Evolutionary conservation across 1,140 invertebrate genomes (phyloP).

Genomic region (Arctopsyche grandis): DNA sequence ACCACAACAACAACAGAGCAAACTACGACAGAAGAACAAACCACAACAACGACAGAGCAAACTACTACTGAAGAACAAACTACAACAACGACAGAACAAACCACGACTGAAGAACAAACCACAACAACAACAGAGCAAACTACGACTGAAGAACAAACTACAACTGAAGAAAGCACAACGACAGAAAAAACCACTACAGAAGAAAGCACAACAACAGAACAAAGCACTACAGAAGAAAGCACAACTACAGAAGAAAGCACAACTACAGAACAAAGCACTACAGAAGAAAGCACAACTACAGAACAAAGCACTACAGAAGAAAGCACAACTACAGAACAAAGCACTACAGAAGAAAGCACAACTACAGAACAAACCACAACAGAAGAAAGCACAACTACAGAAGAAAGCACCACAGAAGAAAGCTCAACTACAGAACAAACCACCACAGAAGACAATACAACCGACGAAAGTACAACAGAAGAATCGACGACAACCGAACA

Average conservation of each 20-base stretch:
- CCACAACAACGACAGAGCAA: constrained; percentile 49
- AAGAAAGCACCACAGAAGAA: constrained; percentile 39
- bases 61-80: constrained; percentile 51
- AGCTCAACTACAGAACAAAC: constrained; percentile 17
- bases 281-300: constrained; percentile 51
- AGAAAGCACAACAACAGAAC: constrained; percentile 52
- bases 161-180: constrained; percentile 52
- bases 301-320: constrained; percentile 57
- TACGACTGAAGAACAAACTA: constrained; percentile 53
- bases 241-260: constrained; percentile 51
- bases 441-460: constrained; percentile 31
- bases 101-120: constrained; percentile 52
- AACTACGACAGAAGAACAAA: constrained; percentile 49
- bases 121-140: constrained; percentile 54
- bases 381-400: constrained; percentile 51
- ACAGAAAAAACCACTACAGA: constrained; percentile 51
- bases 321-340: constrained; percentile 56
- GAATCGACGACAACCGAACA: constrained; percentile 32
- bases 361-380: constrained; percentile 49
- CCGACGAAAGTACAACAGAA: constrained; percentile 21
- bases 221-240: constrained; percentile 48
- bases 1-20: constrained; percentile 55
- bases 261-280: constrained; percentile 50
- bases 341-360: constrained; percentile 42
- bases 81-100: constrained; percentile 52